Percentiles rank a stretch among this genome's conserved stretches.
These are phyloP conservation scores for Aptenodytes patagonicus DNA, from an alignment of 2,113 vertebrate species.

Conservation along the genomic window DNA sequence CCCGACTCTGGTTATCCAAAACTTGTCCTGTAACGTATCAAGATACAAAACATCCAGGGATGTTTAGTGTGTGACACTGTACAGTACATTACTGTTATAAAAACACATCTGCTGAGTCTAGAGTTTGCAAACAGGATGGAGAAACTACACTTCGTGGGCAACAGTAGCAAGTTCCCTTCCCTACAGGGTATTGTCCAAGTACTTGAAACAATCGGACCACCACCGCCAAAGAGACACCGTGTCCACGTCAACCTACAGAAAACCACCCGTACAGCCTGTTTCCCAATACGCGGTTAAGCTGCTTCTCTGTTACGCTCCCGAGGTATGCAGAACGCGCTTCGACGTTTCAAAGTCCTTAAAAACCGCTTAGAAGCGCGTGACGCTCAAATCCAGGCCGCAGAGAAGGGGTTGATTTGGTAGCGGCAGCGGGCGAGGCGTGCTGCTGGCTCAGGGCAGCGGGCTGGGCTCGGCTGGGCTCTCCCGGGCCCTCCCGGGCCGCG, in stretches of 20 bases:
- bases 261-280: fast-evolving
- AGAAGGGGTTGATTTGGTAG: fast-evolving
- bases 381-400: not conserved
- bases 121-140: not conserved
- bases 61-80: not conserved
- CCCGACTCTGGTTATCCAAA: constrained; percentile 85
- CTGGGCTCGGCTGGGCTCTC: not conserved
- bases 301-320: not conserved
- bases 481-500: not conserved
- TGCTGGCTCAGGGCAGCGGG: not conserved
- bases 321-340: fast-evolving
- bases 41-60: not conserved
- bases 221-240: fast-evolving
- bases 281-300: fast-evolving
- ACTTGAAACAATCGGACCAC: fast-evolving
- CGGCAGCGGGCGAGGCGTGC: not conserved
- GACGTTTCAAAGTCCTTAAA: fast-evolving
- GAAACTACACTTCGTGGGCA: not conserved
- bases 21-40: constrained; percentile 83
- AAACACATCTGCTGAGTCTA: fast-evolving
- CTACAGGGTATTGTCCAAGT: fast-evolving
- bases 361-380: fast-evolving
- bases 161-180: not conserved
- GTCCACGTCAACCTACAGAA: not conserved
- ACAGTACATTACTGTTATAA: not conserved